These are phyloP conservation scores for Acleris emargana DNA, from an alignment of 2,888 invertebrate species.

Conservation along the genomic window DNA sequence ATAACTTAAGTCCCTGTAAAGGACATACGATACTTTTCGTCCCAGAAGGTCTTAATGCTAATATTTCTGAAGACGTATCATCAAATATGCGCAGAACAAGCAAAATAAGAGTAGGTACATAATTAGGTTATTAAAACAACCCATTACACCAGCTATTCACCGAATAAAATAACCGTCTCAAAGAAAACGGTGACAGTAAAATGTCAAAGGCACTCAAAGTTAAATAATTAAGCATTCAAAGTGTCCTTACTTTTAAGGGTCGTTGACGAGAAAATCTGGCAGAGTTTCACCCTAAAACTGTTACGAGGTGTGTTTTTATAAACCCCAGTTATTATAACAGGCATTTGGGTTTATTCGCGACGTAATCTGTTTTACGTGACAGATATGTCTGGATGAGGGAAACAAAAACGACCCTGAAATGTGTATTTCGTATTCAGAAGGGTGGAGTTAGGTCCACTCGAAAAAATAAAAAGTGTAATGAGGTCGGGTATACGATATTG, in stretches of 20 bases:
- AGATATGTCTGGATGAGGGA: constrained; percentile 31
- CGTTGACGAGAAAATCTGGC: constrained; percentile 30
- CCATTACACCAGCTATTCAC: constrained; percentile 20
- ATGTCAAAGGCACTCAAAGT: constrained; percentile 34
- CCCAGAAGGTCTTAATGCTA: not conserved
- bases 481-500: constrained; percentile 9
- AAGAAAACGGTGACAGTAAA: constrained; percentile 33
- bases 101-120: not conserved
- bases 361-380: constrained; percentile 37
- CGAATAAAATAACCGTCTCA: constrained; percentile 26
- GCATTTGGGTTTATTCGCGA: constrained; percentile 35
- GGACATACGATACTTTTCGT: no score
- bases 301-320: constrained; percentile 37
- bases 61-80: not conserved
- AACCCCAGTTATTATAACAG: constrained; percentile 35
- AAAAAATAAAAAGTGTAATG: constrained; percentile 17
- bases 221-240: constrained; percentile 35
- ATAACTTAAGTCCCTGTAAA: no score
- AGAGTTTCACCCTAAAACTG: constrained; percentile 27
- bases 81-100: constrained; percentile 12
- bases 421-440: constrained; percentile 28
- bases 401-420: constrained; percentile 26
- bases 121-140: constrained; percentile 14
- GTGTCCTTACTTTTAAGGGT: constrained; percentile 31
- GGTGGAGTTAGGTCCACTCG: constrained; percentile 21